Evolutionary conservation across 2,797 vertebrate species (phyloP), one percentile per base, ranked within the genome.

Genomic region (Sibirionetta formosa): DNA sequence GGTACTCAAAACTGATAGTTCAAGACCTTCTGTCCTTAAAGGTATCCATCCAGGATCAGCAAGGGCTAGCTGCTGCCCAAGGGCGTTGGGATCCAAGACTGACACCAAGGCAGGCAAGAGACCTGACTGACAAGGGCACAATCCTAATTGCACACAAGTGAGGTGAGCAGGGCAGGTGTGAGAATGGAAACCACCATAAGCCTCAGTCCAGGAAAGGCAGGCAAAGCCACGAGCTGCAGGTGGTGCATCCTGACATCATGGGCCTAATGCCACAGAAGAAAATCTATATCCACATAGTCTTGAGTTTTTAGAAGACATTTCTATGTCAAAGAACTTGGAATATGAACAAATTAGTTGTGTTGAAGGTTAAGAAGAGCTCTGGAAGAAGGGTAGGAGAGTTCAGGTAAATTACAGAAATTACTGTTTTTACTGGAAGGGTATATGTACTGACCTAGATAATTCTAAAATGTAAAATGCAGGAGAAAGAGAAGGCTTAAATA

Each of bases 191-290:
- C 4, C 17, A 44, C 11, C 42, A 20, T 15, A 13, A 46, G 5
- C 36, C 77, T 16, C 1, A 63, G 50, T 18, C 13, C 66, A 76
- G 54, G 19, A 50, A 68, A 70, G 35, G 13, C 40, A 82, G n/a
- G 15, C 24, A 40, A 33, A 50, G 4, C 4, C 24, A n/a, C 3
- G 5, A 0, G 0, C 2, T 42, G 5, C 4, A 38, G 31, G 14
- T 33, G 70, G 40, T 7, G 11, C 14, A 19, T 83, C 24, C n/a
- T 75, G n/a, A 31, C 35, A 51, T 22, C 22, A 23, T 23, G 7
- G 51, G 11, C 5, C 31, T 63, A 38, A 42, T 7, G 11, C 15
- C 3, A 17, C 35, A 58, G 61, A 33, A 82, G 19, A 79, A 48
- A 72, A 87, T 53, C 23, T 68, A 35, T 44, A 81, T 19, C 57